phyloP scores from a whole-genome alignment of 2,888 invertebrate genomes.

The Anagyrus pseudococci region DNA sequence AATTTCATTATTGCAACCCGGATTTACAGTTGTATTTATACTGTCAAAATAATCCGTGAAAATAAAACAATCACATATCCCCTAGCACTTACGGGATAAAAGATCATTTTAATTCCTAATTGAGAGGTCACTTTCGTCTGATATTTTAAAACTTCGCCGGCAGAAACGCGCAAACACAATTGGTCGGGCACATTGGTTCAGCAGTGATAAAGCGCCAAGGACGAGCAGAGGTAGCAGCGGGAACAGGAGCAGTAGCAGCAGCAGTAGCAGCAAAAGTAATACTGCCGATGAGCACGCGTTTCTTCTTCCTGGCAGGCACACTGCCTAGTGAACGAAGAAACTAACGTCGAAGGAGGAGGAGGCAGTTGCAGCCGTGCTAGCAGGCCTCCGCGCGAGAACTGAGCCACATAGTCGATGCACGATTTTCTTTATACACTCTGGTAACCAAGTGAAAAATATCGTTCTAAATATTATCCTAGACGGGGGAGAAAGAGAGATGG shows the following conservation, averaged over 20 bases:
- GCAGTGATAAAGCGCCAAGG: too few species aligned
- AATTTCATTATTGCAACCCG: too few species aligned
- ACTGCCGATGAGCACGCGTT: not conserved
- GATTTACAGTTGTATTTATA: too few species aligned
- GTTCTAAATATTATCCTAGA: conserved; percentile 62
- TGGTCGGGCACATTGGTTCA: conserved; percentile 26
- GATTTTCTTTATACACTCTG: conserved; percentile 63
- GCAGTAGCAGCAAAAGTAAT: too few species aligned
- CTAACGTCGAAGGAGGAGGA: too few species aligned
- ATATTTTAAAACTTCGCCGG: not conserved
- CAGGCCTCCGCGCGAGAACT: conserved; percentile 57
- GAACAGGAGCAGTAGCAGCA: not conserved
- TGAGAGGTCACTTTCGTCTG: conserved; percentile 9
- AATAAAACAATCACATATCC: not conserved
- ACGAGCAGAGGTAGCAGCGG: not conserved
- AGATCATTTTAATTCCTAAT: conserved; percentile 48
- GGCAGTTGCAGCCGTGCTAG: conserved; percentile 31
- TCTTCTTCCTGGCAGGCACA: not conserved
- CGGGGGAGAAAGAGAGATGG: conserved; percentile 34
- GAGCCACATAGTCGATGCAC: conserved; percentile 60
- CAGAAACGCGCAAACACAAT: conserved; percentile 1
- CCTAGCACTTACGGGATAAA: conserved; percentile 51
- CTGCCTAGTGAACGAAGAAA: conserved; percentile 4
- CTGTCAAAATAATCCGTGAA: not conserved
- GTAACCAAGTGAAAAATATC: conserved; percentile 63